Percentiles rank a stretch among this genome's conserved stretches.
These are phyloP conservation scores for Beroe forskalii DNA, from an alignment of 37 sponge, comb jelly and placozoan genomes.

Conservation along the genomic window DNA sequence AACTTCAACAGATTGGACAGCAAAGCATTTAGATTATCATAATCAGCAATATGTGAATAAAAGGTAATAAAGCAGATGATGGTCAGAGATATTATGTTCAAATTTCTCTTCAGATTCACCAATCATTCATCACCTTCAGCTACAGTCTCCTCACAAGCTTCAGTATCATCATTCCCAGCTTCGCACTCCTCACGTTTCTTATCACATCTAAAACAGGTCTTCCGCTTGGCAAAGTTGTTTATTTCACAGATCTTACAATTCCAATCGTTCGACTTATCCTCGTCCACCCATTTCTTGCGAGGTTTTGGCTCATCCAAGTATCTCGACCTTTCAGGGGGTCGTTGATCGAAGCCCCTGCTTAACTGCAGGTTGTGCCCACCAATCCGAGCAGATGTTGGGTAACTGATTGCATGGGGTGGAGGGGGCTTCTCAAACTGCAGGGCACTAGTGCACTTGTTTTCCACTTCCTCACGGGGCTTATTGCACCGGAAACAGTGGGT, in stretches of 20 bases:
- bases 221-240: conserved; percentile 58
- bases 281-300: conserved; percentile 26
- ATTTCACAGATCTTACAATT: conserved; percentile 18
- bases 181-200: conserved; percentile 1
- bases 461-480: background rate
- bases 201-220: conserved; percentile 29
- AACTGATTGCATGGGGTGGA: background rate
- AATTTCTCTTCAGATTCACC: too few relatives aligned
- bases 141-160: too few relatives aligned
- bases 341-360: background rate
- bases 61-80: too few relatives aligned
- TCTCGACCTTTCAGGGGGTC: background rate
- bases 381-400: background rate
- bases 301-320: background rate
- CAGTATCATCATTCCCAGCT: background rate
- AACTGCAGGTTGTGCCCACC: background rate
- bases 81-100: too few relatives aligned
- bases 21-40: too few relatives aligned
- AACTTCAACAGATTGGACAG: too few relatives aligned
- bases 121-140: too few relatives aligned
- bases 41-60: too few relatives aligned
- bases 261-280: conserved; percentile 60
- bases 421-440: background rate
- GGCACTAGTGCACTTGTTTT: background rate
- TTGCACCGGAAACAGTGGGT: conserved; percentile 30